phyloP scores from a whole-genome alignment of 2,888 invertebrate genomes.

The Phytoseiulus persimilis region DNA sequence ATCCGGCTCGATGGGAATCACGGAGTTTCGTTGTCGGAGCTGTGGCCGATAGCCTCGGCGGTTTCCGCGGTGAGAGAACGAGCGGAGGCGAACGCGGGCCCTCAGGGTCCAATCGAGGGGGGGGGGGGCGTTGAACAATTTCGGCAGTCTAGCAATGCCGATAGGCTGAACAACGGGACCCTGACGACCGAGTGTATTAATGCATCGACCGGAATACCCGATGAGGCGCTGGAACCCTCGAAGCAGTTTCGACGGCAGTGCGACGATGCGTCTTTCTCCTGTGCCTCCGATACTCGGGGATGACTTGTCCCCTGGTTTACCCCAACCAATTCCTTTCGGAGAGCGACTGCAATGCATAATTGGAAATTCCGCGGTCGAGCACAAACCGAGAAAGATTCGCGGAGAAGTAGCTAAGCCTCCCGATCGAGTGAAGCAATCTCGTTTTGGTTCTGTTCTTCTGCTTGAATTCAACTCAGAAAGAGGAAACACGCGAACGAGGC shows the following conservation, averaged over 20 bases:
- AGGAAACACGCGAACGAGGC: not conserved
- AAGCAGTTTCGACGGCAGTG: not conserved
- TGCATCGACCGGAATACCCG: not conserved
- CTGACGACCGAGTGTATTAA: not conserved
- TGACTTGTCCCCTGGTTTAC: no score
- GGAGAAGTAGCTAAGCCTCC: not conserved
- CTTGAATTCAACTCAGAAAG: not conserved
- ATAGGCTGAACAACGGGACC: not conserved
- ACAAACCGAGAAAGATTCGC: not conserved
- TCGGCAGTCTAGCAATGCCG: not conserved
- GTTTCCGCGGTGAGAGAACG: not conserved
- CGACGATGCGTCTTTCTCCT: not conserved
- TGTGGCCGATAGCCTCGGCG: not conserved
- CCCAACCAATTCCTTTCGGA: no score
- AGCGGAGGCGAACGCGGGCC: not conserved
- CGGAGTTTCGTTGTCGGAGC: not conserved
- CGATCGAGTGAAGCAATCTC: not conserved
- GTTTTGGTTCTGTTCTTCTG: not conserved
- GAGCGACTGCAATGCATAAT: not conserved
- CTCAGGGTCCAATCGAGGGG: not conserved
- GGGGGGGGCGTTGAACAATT: constrained; percentile 5
- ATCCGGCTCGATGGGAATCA: not conserved
- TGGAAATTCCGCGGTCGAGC: not conserved
- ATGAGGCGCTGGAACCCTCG: not conserved
- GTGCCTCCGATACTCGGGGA: no score